Base-by-base conservation (phyloP, 2,888 invertebrate species). In the Idaea aversata region DNA sequence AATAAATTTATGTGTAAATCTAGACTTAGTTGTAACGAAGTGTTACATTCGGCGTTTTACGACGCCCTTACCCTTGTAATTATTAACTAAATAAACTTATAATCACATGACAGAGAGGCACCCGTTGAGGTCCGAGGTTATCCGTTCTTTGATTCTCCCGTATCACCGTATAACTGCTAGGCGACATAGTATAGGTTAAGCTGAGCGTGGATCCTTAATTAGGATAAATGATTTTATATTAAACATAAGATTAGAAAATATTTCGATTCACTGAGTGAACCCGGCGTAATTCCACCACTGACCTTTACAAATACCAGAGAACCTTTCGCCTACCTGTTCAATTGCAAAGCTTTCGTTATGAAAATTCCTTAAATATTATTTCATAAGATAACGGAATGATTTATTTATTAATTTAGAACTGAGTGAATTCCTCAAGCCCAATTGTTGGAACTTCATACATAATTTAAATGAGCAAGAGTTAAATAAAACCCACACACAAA, bases 321-420 rank as follows among this genome's bases (percentile, higher is more conserved):
- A 70, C 73, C 72, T 72, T 80, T 75, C 71, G 70, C 72, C 68
- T 80, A 77, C 78, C 81, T 78, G 81, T 74, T 77, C 81, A 81
- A 84, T 81, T 77, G 76, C 79, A 82, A 80, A 83, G 82, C 76
- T 79, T 80, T 81, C 78, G 79, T 84, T 85, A 85, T 83, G 80
- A 85, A 81, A 85, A 86, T 87, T 82, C 84, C 78, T 80, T 68
- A 79, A 82, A 84, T 85, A 77, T 80, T 77, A 82, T 77, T 72
- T 76, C 75, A 80, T 79, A 79, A 82, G 78, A 78, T 80, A 70
- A 69, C 75, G 69, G 70, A 78, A 79, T 76, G 74, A 83, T 81
- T 85, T 81, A 80, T 85, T 79, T 78, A 80, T 79, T 82, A 82
- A 80, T 85, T 83, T 78, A 76, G 76, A 77, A 85, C 79, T 77